phyloP scores from a whole-genome alignment of 2,888 invertebrate genomes.

The Himalopsyche anomala region DNA sequence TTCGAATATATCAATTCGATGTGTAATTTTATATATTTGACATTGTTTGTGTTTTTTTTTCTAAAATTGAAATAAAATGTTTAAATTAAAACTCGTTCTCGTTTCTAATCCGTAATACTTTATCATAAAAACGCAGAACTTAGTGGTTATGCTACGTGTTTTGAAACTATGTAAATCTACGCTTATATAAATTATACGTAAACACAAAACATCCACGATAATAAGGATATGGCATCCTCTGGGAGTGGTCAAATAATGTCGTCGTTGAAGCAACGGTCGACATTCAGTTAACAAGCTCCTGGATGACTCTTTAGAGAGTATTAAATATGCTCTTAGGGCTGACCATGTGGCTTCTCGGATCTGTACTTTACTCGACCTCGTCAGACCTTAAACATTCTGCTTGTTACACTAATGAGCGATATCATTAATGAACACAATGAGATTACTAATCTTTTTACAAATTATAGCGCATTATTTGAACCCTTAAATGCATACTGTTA shows the following conservation, averaged over 20 bases:
- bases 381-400: neutral
- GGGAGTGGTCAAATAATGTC: conserved; percentile 12
- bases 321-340: conserved; percentile 32
- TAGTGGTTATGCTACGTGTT: no score
- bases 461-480: no score
- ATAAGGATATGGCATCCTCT: neutral
- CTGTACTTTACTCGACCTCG: neutral
- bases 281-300: conserved; percentile 39
- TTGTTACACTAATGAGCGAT: neutral
- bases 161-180: no score
- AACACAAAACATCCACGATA: neutral
- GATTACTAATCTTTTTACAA: no score
- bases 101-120: no score
- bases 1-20: no score
- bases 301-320: conserved; percentile 20
- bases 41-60: no score
- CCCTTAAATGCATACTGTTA: no score
- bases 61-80: no score
- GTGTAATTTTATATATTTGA: no score
- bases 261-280: conserved; percentile 1
- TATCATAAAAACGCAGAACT: no score
- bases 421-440: neutral
- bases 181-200: neutral
- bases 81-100: no score
- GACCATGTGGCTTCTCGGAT: neutral